phyloP scores from a whole-genome alignment of 1,140 invertebrate genomes.

The Hylaeus anthracinus region DNA sequence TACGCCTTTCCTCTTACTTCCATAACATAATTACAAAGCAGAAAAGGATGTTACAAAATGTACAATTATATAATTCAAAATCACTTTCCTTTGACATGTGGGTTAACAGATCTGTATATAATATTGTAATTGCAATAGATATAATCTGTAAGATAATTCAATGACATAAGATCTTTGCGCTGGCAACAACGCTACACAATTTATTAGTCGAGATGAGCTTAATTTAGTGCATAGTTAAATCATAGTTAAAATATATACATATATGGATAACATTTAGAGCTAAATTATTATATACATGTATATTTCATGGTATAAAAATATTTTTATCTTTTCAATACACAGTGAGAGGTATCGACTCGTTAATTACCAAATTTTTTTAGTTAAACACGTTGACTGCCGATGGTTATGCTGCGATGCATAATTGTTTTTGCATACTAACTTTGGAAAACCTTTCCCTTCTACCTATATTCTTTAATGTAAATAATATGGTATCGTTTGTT shows the following conservation, averaged over 20 bases:
- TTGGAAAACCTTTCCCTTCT: not conserved
- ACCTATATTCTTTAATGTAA: not conserved
- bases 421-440: not conserved
- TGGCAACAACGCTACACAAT: constrained; percentile 27
- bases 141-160: constrained; percentile 26
- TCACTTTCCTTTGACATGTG: constrained; percentile 55
- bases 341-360: constrained; percentile 20
- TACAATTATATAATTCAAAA: constrained; percentile 72
- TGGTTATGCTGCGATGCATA: not conserved
- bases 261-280: constrained; percentile 14
- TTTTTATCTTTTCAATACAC: constrained; percentile 24
- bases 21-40: constrained; percentile 74
- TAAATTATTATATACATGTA: constrained; percentile 41
- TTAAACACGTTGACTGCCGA: constrained; percentile 10
- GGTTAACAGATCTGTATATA: constrained; percentile 67
- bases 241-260: constrained; percentile 16
- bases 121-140: constrained; percentile 44
- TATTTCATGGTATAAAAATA: constrained; percentile 43
- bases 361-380: constrained; percentile 23
- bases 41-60: constrained; percentile 78
- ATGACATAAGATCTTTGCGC: constrained; percentile 2
- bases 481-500: not conserved
- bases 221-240: constrained; percentile 42
- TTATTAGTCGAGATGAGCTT: constrained; percentile 51
- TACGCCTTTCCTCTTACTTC: constrained; percentile 65